Percentiles rank a stretch among this genome's conserved stretches.
Evolutionary conservation across 2,113 vertebrate genomes (phyloP).

Genomic region (Ammodytes marinus): DNA sequence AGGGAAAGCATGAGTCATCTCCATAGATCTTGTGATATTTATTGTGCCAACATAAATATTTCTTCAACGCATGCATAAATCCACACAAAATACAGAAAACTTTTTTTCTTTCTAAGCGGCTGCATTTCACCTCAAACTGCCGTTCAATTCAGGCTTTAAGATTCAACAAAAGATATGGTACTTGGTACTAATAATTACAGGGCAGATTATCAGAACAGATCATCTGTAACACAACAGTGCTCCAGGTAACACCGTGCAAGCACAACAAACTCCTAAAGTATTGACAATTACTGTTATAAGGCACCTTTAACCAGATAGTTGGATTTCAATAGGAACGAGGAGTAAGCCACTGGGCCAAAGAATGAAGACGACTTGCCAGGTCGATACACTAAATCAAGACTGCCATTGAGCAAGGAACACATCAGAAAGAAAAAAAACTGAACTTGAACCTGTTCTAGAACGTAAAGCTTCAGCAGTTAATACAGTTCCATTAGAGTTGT

Average conservation of each 20-base stretch:
- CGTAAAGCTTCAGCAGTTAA: background rate
- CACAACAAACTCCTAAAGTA: background rate
- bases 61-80: conserved; percentile 25
- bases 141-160: background rate
- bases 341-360: background rate
- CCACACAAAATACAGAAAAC: conserved; percentile 28
- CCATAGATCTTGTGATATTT: conserved; percentile 47
- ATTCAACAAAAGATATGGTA: conserved; percentile 41
- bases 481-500: background rate
- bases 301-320: background rate
- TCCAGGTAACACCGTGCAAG: background rate
- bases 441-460: background rate
- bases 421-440: conserved; percentile 6
- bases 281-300: background rate
- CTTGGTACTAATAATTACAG: conserved; percentile 6
- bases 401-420: background rate
- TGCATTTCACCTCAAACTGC: conserved; percentile 1
- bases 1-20: background rate
- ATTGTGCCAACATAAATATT: conserved; percentile 69
- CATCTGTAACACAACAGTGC: conserved; percentile 14
- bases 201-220: conserved; percentile 25
- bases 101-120: background rate
- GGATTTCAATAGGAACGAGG: conserved; percentile 15
- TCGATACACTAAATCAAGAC: conserved; percentile 1
- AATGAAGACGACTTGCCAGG: background rate